Evolutionary conservation across 2,797 vertebrate species (phyloP).

Genomic region (Alectoris magna): DNA sequence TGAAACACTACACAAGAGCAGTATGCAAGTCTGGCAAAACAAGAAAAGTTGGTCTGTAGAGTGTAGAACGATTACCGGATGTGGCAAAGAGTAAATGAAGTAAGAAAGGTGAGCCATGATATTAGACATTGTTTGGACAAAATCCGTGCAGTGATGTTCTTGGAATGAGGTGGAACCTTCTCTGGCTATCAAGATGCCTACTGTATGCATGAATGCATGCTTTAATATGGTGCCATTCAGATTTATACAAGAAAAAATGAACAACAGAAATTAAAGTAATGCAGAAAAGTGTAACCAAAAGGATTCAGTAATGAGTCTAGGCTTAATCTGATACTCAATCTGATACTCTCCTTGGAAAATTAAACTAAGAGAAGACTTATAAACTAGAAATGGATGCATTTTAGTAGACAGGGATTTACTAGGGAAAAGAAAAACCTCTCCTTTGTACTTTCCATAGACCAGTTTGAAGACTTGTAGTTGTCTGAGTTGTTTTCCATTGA

Average conservation of each 20-base stretch:
- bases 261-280: neutral
- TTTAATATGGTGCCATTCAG: neutral
- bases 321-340: neutral
- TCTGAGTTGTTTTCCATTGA: neutral
- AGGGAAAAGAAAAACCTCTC: neutral
- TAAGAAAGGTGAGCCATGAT: neutral
- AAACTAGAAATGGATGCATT: neutral
- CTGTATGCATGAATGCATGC: neutral
- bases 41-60: neutral
- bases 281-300: neutral
- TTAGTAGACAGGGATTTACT: neutral
- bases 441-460: neutral
- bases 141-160: neutral
- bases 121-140: neutral
- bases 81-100: fast-evolving
- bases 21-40: neutral
- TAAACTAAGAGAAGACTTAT: neutral
- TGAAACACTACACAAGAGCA: neutral
- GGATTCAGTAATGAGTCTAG: neutral
- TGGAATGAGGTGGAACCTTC: neutral
- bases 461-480: neutral
- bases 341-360: neutral
- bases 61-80: neutral
- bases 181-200: neutral
- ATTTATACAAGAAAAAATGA: neutral